Base-by-base conservation (phyloP, 1,140 invertebrate species). In the Eulimnadia texana region DNA sequence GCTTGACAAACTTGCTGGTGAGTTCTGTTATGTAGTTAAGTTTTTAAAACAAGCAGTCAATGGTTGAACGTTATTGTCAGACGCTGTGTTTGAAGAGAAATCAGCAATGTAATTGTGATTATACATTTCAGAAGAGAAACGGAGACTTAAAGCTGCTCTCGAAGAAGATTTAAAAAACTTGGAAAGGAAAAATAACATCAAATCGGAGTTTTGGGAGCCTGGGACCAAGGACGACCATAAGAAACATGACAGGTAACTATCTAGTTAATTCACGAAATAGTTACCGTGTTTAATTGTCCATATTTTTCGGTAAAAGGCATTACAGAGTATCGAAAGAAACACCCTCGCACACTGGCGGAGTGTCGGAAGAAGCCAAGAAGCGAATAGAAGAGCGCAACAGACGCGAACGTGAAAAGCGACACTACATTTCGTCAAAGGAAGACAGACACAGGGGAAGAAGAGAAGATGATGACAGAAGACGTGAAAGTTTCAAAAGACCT, bases 281-380 rank as follows among this genome's bases (percentile, higher is more conserved):
- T 58, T 60, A 23, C 60, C 33, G 54, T 65, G 51, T 53, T 10
- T 53, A 13, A 2, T 53, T 53, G 0, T 27, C n/a, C n/a, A n/a
- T n/a, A n/a, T n/a, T n/a, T n/a, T n/a, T n/a, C n/a, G n/a, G n/a
- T 53, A 57, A 47, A 58, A 78, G 88, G 65, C 82, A 87, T 71
- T 91, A 93, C 69, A 77, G 93, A 59, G 74, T 80, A 61, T 76
- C 83, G 67, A 83, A 86, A 67, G 93, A 97, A 75, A 96, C 93
- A 6, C 93, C 93, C 0, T 89, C 92, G 0, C 82, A 96, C 69
- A 93, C 92, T 3, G 92, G 91, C 42, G 92, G 93, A 24, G 84
- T 96, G 2, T 88, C 85, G 47, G 79, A 81, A 58, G 83, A 86
- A 71, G 90, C 89, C 0, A 77, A 81, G 64, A 80, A 84, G 67